Conservation (phyloP, 1,140 invertebrate genomes). For the Drosophila orosa region DNA sequence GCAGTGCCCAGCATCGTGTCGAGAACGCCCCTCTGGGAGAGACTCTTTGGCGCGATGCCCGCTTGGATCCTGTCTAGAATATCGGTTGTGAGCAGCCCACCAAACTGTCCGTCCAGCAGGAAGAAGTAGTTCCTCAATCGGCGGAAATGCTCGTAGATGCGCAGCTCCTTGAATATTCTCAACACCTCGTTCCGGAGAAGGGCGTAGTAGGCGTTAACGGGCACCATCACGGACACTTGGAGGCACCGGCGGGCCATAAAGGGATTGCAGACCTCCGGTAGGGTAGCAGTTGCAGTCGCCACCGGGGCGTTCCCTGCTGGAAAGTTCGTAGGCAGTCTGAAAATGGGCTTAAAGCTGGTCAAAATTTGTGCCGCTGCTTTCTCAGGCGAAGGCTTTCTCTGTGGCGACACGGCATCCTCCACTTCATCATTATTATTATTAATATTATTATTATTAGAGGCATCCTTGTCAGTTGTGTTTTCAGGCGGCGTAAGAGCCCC, state of each 20-base stretch:
- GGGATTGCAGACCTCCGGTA: constrained; percentile 32
- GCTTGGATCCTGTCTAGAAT: constrained; percentile 88
- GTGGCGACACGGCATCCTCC: not conserved
- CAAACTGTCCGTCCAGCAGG: constrained; percentile 91
- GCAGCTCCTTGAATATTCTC: constrained; percentile 88
- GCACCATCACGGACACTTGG: constrained; percentile 88
- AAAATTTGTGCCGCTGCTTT: not conserved
- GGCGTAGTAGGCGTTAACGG: constrained; percentile 88
- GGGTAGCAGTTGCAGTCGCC: not conserved
- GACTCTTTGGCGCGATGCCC: constrained; percentile 86
- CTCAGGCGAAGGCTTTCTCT: not conserved
- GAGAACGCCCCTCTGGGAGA: constrained; percentile 88
- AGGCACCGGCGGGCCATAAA: constrained; percentile 86
- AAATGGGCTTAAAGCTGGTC: not conserved
- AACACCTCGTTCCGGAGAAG: constrained; percentile 89
- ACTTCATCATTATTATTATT: not conserved
- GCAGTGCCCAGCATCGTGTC: constrained; percentile 89
- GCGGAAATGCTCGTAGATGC: constrained; percentile 88
- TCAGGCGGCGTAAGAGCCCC: constrained; percentile 14
- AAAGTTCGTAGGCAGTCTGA: not conserved
- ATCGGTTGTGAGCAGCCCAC: constrained; percentile 87
- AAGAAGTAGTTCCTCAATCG: constrained; percentile 90
- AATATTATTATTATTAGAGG: constrained; percentile 25
- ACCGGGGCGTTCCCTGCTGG: no score
- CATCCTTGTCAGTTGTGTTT: constrained; percentile 35